phyloP scores from a whole-genome alignment of 1,140 invertebrate species.

The Phthorimaea operculella region DNA sequence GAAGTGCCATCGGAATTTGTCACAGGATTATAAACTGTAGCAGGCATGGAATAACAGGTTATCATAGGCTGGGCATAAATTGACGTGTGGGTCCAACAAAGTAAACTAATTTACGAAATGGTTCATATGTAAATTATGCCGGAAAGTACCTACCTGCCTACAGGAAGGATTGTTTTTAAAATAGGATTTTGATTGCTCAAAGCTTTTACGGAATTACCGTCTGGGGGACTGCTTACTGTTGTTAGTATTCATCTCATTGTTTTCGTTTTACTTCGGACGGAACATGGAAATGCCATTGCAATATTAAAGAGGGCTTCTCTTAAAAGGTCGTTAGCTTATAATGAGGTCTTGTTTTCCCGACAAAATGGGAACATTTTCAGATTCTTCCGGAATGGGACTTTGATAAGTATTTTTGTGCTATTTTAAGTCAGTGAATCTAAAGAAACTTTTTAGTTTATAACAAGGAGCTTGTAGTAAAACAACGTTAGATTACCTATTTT shows the following conservation, averaged over 20 bases:
- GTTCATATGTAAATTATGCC: constrained; percentile 39
- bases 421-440: no score
- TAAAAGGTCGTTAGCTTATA: no score
- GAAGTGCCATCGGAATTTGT: constrained; percentile 27
- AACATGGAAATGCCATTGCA: background rate
- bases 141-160: constrained; percentile 7
- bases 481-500: no score
- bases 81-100: constrained; percentile 25
- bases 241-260: background rate
- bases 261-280: background rate
- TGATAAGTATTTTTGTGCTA: no score
- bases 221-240: background rate
- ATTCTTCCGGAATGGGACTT: no score
- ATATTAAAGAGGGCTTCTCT: background rate
- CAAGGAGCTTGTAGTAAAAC: no score
- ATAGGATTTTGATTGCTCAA: background rate
- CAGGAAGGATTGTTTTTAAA: background rate
- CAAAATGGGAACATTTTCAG: no score
- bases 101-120: constrained; percentile 40
- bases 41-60: constrained; percentile 32
- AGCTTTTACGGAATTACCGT: background rate
- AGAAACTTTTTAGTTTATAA: no score
- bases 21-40: constrained; percentile 44
- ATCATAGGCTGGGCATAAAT: constrained; percentile 18
- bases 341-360: no score